Conservation (phyloP, 2,888 invertebrate genomes). For the Microplitis deprimator region DNA sequence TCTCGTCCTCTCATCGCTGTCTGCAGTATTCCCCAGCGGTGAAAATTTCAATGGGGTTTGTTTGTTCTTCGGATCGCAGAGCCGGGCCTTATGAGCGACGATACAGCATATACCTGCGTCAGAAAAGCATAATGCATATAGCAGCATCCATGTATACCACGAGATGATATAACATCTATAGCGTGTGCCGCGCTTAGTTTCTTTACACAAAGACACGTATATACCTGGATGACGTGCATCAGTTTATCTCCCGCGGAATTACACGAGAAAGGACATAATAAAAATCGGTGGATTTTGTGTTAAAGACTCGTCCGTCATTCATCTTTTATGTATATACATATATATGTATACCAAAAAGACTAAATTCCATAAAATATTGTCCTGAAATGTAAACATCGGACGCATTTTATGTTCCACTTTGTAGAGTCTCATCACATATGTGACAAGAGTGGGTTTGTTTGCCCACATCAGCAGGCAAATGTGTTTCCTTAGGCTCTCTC, state of each 20-base stretch:
- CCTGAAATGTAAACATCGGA: constrained; percentile 64
- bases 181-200: constrained; percentile 41
- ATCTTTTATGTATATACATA: no score
- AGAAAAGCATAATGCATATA: constrained; percentile 30
- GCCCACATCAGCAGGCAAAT: constrained; percentile 65
- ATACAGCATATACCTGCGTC: constrained; percentile 43
- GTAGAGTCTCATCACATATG: constrained; percentile 56
- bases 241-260: neutral
- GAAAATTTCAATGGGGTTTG: constrained; percentile 65
- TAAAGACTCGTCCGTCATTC: neutral
- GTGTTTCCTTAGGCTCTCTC: constrained; percentile 66
- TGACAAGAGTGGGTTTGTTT: constrained; percentile 56
- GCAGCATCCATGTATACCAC: constrained; percentile 1
- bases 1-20: constrained; percentile 20
- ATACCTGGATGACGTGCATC: neutral
- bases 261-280: neutral
- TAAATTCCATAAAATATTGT: constrained; percentile 60
- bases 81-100: constrained; percentile 53
- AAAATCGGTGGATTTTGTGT: neutral
- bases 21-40: constrained; percentile 49
- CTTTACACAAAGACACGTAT: constrained; percentile 12
- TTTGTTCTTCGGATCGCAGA: constrained; percentile 66
- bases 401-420: constrained; percentile 62
- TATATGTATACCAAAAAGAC: constrained; percentile 58
- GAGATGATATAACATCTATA: constrained; percentile 1